A percentile compares a stretch with the other conserved stretches of the same genome.
These are phyloP conservation scores for Epinephelus malabaricus DNA, from an alignment of 2,797 vertebrate genomes.

Conservation along the genomic window DNA sequence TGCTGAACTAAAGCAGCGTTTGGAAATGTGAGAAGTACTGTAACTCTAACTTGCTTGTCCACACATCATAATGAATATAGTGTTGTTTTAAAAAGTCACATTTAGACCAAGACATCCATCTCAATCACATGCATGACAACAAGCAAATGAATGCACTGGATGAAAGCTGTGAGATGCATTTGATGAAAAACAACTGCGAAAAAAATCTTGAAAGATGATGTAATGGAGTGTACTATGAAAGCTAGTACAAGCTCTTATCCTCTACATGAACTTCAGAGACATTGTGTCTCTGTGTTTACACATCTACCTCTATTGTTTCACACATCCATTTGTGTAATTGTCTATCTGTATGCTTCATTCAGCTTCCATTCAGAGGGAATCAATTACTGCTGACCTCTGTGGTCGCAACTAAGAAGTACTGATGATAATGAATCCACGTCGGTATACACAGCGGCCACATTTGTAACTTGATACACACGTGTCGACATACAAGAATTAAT, in stretches of 20 bases:
- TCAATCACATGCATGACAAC: neutral
- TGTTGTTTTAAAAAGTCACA: neutral
- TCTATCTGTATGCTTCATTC: slow-evolving; percentile 14
- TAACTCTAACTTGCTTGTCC: neutral
- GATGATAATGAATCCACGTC: slow-evolving; percentile 41
- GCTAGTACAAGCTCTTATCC: neutral
- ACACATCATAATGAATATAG: neutral
- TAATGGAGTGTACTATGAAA: neutral
- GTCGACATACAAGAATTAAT: neutral
- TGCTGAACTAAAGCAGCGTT: neutral
- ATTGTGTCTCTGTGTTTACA: slow-evolving; percentile 4
- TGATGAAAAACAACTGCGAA: neutral
- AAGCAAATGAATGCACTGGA: neutral
- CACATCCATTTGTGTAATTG: slow-evolving; percentile 4
- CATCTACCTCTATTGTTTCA: slow-evolving; percentile 6
- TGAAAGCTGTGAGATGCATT: slow-evolving; percentile 1
- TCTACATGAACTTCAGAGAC: neutral
- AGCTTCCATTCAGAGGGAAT: slow-evolving; percentile 26
- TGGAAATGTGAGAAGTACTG: slow-evolving; percentile 3
- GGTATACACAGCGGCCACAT: neutral
- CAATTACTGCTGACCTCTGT: slow-evolving; percentile 44
- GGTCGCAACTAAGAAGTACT: neutral
- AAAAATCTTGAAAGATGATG: neutral
- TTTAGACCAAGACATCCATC: neutral
- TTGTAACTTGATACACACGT: slow-evolving; percentile 1